Base-by-base conservation (phyloP, 1,140 invertebrate genomes). In the Aphis gossypii region DNA sequence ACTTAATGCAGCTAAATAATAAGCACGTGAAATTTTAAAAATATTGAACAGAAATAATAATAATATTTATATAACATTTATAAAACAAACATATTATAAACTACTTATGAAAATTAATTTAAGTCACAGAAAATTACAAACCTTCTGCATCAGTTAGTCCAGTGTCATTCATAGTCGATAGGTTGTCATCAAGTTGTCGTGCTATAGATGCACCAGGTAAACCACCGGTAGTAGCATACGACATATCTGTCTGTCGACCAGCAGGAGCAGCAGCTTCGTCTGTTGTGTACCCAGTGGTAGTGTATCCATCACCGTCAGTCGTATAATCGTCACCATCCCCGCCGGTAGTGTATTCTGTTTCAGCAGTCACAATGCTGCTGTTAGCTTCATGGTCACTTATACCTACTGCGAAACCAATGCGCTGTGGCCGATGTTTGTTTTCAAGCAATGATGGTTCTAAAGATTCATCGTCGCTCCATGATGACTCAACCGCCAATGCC, bases 71-170 rank as follows among this genome's bases (percentile, higher is more conserved):
- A 41, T 30, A 25, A 60, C 7, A 82, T 51, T 51, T 51, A 51
- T 51, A 18, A 30, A 30, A 35, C 11, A 82, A 38, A 82, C 35
- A 38, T 11, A 82, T 82, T n/a, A 82, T 82, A 20, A 38, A 25
- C 83, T 2, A 44, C 44, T 25, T 14, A 6, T 46, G 8, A 18
- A 44, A 46, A 46, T 44, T 44, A 86, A 44, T 30, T 46, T 30
- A 23, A 38, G 35, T 86, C 60, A 76, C 14, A 76, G 30, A 76
- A n/a, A 76, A 76, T 46, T 20, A 18, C 25, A n/a, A 94, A 96
- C 96, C 97, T 96, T 98, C 97, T 18, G 97, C 97, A 95, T 98
- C 97, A 18, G 97, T 98, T 41, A 98, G 96, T n/a, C 97, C 97
- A 76, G 97, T 97, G 95, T 98, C 97, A 95, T 98, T 98, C 30